phyloP scores from a whole-genome alignment of 30 jellyfish, hydroid and myxozoan species.

The Chrysaora quinquecirrha region DNA sequence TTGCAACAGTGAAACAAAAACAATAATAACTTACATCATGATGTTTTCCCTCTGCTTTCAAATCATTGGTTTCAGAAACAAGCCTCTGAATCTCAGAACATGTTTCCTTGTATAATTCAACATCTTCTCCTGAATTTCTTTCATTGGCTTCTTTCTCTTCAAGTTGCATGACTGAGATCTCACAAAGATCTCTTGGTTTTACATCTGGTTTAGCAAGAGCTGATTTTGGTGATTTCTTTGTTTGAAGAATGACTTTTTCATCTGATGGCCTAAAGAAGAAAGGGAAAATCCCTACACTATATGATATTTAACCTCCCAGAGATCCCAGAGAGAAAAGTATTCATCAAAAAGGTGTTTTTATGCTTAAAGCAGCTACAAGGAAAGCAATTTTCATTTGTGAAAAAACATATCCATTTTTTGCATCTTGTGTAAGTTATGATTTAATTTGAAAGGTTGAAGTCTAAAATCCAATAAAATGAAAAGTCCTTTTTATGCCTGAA shows the following conservation, averaged over 20 bases:
- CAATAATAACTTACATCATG: constrained; percentile 36
- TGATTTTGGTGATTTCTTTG: constrained; percentile 12
- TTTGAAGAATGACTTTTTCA: neutral
- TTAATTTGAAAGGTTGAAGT: too few relatives aligned
- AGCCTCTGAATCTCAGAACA: constrained; percentile 55
- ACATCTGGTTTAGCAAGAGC: neutral
- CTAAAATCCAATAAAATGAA: too few relatives aligned
- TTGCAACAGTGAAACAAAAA: too few relatives aligned
- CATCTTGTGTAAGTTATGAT: too few relatives aligned
- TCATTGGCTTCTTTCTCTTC: constrained; percentile 65
- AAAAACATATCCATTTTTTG: too few relatives aligned
- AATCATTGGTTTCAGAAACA: constrained; percentile 52
- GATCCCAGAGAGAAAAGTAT: too few relatives aligned
- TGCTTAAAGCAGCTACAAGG: too few relatives aligned
- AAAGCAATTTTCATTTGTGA: too few relatives aligned
- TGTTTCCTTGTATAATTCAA: constrained; percentile 36
- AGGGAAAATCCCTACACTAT: too few relatives aligned
- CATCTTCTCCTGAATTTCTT: constrained; percentile 57
- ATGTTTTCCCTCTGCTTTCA: constrained; percentile 43
- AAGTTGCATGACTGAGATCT: constrained; percentile 46
- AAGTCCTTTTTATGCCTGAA: too few relatives aligned
- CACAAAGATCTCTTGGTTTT: constrained; percentile 14
- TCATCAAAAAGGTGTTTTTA: too few relatives aligned
- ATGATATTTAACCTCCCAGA: too few relatives aligned
- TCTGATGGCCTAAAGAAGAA: constrained; percentile 6